Conservation (phyloP, 1,140 invertebrate genomes). For the Drosophila kanapiae region DNA sequence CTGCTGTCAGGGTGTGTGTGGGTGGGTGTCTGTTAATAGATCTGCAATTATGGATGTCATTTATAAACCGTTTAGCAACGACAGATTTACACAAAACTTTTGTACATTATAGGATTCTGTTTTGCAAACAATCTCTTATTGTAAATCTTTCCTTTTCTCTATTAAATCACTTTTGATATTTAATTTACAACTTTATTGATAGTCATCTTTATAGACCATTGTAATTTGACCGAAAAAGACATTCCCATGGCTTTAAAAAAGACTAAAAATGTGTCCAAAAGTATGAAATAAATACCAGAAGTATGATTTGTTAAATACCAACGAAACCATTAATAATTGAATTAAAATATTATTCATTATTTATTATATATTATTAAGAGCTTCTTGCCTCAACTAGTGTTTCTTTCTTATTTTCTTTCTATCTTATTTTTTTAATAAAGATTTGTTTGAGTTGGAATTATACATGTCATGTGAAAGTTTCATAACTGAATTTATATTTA, state of each 20-base stretch:
- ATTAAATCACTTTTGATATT: not conserved
- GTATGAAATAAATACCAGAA: no score
- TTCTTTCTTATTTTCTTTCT: no score
- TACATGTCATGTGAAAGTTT: not conserved
- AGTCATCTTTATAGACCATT: not conserved
- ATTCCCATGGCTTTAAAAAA: no score
- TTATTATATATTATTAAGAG: no score
- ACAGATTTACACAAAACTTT: slow-evolving; percentile 26
- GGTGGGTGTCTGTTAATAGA: slow-evolving; percentile 34
- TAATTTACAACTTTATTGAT: not conserved
- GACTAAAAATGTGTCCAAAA: no score
- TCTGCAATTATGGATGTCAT: slow-evolving; percentile 27
- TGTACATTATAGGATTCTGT: slow-evolving; percentile 1
- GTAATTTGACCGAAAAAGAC: not conserved
- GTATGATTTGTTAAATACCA: no score
- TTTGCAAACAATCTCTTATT: not conserved
- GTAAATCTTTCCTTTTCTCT: not conserved
- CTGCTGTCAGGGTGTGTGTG: not conserved
- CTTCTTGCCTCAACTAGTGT: no score
- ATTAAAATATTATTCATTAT: no score
- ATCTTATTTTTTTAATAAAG: not conserved
- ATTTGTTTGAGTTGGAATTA: not conserved
- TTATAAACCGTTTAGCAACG: slow-evolving; percentile 23
- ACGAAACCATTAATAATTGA: no score
- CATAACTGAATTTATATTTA: not conserved